Evolutionary conservation across 2,797 vertebrate species (phyloP), one percentile per base, ranked within the genome.

Genomic region (Coregonus suidteri): DNA sequence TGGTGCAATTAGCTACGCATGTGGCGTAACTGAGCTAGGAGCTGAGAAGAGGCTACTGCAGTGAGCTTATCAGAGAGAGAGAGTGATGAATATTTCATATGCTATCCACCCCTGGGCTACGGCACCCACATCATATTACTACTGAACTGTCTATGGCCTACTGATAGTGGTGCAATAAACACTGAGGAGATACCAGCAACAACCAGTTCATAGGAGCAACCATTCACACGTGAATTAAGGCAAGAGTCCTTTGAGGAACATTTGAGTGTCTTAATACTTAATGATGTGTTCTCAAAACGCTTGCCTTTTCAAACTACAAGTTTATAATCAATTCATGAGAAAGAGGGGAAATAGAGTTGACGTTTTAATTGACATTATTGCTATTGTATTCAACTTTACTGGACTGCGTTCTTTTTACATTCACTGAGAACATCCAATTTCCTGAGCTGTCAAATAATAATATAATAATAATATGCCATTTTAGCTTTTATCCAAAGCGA

Each of bases 51-150:
- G 67, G 16, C 56, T 69, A 14, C 67, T 69, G 67, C 67, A 41
- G 31, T 69, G 35, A 34, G 67, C 67, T 37, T 69, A 41, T 35
- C 6, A 66, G 4, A 31, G 14, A 31, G n/a, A 65, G 25, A 25
- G 25, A 4, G 9, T 65, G 67, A 69, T 69, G 15, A 35, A 41
- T 69, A 69, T 70, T 51, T 73, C 56, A 41, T 59, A 53, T 41
- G 31, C 34, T 69, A 35, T 37, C 34, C 34, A 35, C 67, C 15
- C 9, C 14, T 67, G 65, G 65, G 65, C 9, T 34, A 31, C 6
- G n/a, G 70, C 4, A 6, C 51, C 71, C 30, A 73, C 6, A 73
- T 15, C 71, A 52, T 41, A 41, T 4, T 7, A 30, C 3, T 20
- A 6, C 68, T 70, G n/a, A 70, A 47, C 1, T 31, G 47, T 30